These are phyloP conservation scores for Falco concolor DNA, from an alignment of 2,797 vertebrate species.

Conservation along the genomic window DNA sequence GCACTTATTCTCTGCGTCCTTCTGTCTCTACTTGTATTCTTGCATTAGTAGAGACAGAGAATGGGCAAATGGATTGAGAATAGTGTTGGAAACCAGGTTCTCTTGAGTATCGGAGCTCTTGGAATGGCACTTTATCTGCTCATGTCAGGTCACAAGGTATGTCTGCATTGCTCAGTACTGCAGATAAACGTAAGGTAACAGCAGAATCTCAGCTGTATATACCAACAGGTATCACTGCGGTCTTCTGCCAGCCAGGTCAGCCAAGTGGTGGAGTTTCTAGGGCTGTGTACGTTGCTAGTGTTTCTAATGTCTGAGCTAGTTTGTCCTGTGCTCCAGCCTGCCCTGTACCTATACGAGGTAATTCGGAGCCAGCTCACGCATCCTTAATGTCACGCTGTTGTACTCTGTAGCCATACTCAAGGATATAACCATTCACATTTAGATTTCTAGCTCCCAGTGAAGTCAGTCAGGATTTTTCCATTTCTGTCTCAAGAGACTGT, in stretches of 20 bases:
- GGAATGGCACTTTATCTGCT: not conserved
- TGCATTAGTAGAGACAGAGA: not conserved
- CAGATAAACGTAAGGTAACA: not conserved
- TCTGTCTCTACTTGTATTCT: not conserved
- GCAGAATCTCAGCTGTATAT: not conserved
- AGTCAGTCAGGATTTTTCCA: not conserved
- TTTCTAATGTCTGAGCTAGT: not conserved
- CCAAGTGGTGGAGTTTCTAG: not conserved
- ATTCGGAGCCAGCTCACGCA: not conserved
- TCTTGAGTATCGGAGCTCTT: not conserved
- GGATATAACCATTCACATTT: not conserved
- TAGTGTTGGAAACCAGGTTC: not conserved
- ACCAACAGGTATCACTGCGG: not conserved
- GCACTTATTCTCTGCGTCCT: not conserved
- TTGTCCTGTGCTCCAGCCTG: not conserved
- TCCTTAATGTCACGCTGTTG: fast-evolving
- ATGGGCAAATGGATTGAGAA: not conserved
- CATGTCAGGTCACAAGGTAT: not conserved
- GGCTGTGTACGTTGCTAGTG: not conserved
- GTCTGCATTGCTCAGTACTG: not conserved
- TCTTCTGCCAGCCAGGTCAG: not conserved
- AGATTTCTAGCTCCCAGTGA: not conserved
- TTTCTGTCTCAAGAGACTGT: not conserved
- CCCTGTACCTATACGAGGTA: not conserved
- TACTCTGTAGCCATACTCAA: not conserved